Percentiles rank a stretch among this genome's conserved stretches.
These are phyloP conservation scores for Diaphora mendica DNA, from an alignment of 2,888 invertebrate genomes.

Conservation along the genomic window DNA sequence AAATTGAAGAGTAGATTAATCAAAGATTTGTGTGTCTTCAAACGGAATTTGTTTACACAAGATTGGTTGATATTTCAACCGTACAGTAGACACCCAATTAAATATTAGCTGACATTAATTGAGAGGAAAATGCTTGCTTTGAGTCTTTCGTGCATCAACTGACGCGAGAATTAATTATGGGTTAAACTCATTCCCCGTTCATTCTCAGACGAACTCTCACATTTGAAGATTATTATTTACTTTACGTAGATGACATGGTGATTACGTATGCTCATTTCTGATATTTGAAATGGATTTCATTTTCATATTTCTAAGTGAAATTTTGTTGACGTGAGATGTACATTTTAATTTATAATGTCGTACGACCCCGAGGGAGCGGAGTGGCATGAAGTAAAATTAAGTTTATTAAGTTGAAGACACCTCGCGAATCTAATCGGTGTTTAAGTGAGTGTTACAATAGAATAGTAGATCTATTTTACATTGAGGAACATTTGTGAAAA, in stretches of 20 bases:
- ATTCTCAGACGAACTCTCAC: conserved; percentile 9
- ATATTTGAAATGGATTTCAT: neutral
- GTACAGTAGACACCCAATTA: conserved; percentile 31
- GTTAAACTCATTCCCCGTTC: conserved; percentile 17
- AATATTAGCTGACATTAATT: conserved; percentile 38
- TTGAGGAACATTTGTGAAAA: neutral
- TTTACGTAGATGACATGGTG: neutral
- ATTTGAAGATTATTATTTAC: conserved; percentile 9
- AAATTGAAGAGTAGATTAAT: conserved; percentile 3
- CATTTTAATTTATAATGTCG: conserved; percentile 6
- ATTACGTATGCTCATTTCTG: conserved; percentile 6
- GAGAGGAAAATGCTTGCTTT: conserved; percentile 39
- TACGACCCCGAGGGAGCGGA: neutral
- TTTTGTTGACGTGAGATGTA: neutral
- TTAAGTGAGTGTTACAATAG: neutral
- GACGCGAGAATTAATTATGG: conserved; percentile 23
- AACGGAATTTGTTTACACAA: conserved; percentile 22
- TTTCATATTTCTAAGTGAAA: neutral
- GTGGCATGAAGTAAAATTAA: neutral
- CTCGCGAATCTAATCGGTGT: neutral
- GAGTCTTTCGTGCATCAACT: conserved; percentile 32
- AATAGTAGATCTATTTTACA: neutral
- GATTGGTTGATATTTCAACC: conserved; percentile 15
- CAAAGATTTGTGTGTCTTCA: conserved; percentile 13
- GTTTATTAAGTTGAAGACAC: conserved; percentile 2